Evolutionary conservation across 2,888 invertebrate genomes (phyloP).

Genomic region (Blomia tropicalis): DNA sequence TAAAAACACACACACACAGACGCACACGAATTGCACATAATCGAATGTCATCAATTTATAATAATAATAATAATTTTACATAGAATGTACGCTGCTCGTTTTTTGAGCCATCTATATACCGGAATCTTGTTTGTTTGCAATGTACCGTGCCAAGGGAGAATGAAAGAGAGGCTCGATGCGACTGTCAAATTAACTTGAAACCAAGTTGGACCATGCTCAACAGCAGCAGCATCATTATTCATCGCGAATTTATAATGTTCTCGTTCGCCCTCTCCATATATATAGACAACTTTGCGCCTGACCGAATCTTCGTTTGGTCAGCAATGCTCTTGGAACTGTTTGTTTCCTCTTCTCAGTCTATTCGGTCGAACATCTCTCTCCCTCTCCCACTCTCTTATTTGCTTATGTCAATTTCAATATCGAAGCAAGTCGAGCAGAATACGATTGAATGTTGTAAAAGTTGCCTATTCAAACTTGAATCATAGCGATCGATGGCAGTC

Average conservation of each 20-base stretch:
- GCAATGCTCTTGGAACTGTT: neutral
- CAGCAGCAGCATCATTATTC: neutral
- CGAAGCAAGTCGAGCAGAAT: neutral
- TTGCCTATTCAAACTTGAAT: neutral
- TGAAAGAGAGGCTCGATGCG: neutral
- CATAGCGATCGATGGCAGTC: too few relatives aligned
- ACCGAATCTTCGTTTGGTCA: neutral
- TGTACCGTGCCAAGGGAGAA: too few relatives aligned
- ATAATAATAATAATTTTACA: slow-evolving; percentile 13
- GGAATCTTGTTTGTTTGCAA: neutral
- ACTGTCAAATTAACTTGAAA: neutral
- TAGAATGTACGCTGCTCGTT: neutral
- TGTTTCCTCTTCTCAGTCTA: too few relatives aligned
- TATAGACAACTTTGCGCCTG: neutral
- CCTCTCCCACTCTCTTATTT: neutral
- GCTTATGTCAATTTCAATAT: neutral
- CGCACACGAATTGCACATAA: neutral
- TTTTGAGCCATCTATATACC: neutral
- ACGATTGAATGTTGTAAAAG: neutral
- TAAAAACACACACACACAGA: neutral
- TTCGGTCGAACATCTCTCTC: too few relatives aligned
- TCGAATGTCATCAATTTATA: slow-evolving; percentile 2
- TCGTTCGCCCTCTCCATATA: neutral
- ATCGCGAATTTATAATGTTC: neutral
- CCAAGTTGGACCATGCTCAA: too few relatives aligned